Evolutionary conservation across 2,797 vertebrate genomes (phyloP), one percentile per base, ranked within the genome.

Genomic region (Manis javanica): DNA sequence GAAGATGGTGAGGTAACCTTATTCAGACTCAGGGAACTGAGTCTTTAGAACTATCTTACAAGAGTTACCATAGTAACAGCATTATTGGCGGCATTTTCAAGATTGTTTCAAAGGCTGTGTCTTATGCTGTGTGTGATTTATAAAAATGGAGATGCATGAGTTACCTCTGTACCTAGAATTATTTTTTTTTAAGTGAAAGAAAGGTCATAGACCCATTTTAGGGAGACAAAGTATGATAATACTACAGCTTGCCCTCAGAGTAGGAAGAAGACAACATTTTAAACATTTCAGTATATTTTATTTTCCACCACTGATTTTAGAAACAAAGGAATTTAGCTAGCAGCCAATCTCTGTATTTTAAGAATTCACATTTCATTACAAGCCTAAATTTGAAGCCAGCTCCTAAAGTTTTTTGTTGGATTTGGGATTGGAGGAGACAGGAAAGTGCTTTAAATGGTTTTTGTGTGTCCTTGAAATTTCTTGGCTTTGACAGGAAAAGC

Each of bases 291-390:
- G n/a, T 86, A 37, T 57, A 94, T 93, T 91, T 96, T 87, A 86
- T 88, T 97, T 98, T 97, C 37, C 87, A 68, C 91, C 90, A 90
- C 61, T 88, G 61, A 61, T 96, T 96, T 96, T 92, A 97, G 81
- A 68, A 88, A 11, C 5, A 91, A 96, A 92, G 2, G 69, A 83
- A 88, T 95, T 82, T 95, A 95, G 63, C 59, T 95, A 51, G 49
- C 79, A 95, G 85, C 66, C 85, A 57, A 15, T 95, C 51, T 96
- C 87, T 59, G 5, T 82, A 57, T 94, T 97, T 71, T 97, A 92
- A 92, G 46, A 88, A 95, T 29, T 55, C 0, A 1, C 64, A 84
- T 90, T 94, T 94, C 24, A 93, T 91, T 91, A 78, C 84, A 14
- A 2, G 26, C 13, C 29, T 85, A 95, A 91, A 87, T 96, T 91